phyloP scores from a whole-genome alignment of 2,113 vertebrate genomes.

The Argyrosomus japonicus region DNA sequence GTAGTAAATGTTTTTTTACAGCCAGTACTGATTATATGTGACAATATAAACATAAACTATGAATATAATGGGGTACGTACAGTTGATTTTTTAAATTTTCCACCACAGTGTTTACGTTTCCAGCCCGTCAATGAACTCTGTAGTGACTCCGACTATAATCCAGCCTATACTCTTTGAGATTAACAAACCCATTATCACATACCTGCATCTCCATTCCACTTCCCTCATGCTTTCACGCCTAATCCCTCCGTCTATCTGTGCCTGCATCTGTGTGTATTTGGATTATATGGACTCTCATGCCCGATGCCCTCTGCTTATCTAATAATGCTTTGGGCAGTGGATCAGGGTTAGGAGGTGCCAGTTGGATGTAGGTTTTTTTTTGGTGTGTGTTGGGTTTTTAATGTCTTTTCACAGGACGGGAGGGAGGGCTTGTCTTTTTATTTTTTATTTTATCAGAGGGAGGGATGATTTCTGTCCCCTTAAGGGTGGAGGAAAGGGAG shows the following conservation, averaged over 20 bases:
- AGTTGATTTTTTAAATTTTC: too few relatives aligned
- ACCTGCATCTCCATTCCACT: slow-evolving; percentile 61
- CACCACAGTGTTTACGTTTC: neutral
- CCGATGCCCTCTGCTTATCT: slow-evolving; percentile 69
- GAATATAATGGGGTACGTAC: too few relatives aligned
- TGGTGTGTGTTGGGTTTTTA: slow-evolving; percentile 43
- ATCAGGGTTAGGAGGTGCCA: slow-evolving; percentile 65
- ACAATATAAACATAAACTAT: too few relatives aligned
- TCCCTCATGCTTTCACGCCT: slow-evolving; percentile 53
- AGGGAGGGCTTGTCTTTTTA: slow-evolving; percentile 2
- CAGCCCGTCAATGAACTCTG: slow-evolving; percentile 26
- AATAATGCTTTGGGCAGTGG: slow-evolving; percentile 51
- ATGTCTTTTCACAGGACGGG: slow-evolving; percentile 44
- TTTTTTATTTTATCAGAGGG: slow-evolving; percentile 23
- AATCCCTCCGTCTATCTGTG: slow-evolving; percentile 46
- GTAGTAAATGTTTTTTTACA: too few relatives aligned
- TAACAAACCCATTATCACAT: slow-evolving; percentile 69
- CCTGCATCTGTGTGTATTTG: slow-evolving; percentile 54
- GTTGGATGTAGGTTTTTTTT: slow-evolving; percentile 52
- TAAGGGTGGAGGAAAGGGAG: slow-evolving; percentile 20
- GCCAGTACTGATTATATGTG: too few relatives aligned
- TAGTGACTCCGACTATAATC: slow-evolving; percentile 43
- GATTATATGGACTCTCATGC: slow-evolving; percentile 66
- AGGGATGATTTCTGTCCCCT: slow-evolving; percentile 27
- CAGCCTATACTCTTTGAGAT: slow-evolving; percentile 53